Base-by-base conservation (phyloP, 1,140 invertebrate genomes). In the Bombus pyrosoma region DNA sequence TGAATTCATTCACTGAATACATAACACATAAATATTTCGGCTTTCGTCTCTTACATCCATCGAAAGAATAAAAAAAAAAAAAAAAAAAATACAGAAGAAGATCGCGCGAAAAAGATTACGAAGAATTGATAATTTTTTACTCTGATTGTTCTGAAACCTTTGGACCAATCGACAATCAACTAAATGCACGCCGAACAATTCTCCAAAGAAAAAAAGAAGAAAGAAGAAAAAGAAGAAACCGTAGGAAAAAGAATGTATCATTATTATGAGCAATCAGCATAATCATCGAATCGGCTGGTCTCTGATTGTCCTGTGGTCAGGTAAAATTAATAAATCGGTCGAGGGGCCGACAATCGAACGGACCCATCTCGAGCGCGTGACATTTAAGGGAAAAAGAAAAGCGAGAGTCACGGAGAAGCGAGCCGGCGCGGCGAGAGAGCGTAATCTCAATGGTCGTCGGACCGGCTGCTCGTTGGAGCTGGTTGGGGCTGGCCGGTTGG, bases 401-500 rank as follows among this genome's bases (percentile, higher is more conserved):
- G 89, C 87, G 85, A 77, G 53, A 77, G 53, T 77, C 75, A n/a
- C 57, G 13, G 57, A 25, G 25, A n/a, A 25, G 75, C 47, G 32
- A 74, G 89, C 47, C 47, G 59, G 9, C 59, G 83, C 88, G 81
- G 37, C 81, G 84, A 84, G 90, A 83, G 91, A 90, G 89, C 83
- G 90, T 91, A 92, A 93, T 94, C 93, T 92, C 86, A 93, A 94
- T 93, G 92, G 91, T 92, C 88, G 91, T 88, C 89, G 87, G 91
- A 89, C 81, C 90, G 87, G 84, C 90, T 85, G 89, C 53, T 57
- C 34, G 77, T 91, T 72, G 90, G 83, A 86, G 93, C 85, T 92
- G 88, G 92, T 92, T 87, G 92, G 93, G 93, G 93, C 90, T 94
- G 93, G 93, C 92, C 93, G 93, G 91, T 93, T 94, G 93, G 94